A percentile compares a stretch with the other conserved stretches of the same genome.
Conservation (phyloP, 2,797 vertebrate genomes). For the Halcyon leucocephala region DNA sequence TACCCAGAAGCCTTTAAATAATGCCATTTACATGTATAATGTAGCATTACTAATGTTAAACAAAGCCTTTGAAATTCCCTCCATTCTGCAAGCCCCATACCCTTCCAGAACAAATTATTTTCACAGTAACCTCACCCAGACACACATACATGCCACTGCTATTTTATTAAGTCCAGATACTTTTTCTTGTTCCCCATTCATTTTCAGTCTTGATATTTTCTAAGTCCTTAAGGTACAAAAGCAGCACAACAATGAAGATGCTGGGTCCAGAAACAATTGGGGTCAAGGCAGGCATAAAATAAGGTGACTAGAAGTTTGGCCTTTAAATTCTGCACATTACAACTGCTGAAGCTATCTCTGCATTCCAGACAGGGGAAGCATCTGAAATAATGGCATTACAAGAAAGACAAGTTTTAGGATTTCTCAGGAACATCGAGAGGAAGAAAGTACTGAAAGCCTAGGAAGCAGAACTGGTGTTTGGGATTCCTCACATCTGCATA, state of each 20-base stretch:
- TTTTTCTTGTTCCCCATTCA: not conserved
- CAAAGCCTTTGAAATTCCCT: slow-evolving; percentile 24
- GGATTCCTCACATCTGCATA: not conserved
- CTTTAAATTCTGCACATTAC: not conserved
- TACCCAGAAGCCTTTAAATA: slow-evolving; percentile 44
- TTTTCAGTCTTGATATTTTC: not conserved
- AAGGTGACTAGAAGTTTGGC: not conserved
- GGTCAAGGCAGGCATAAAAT: not conserved
- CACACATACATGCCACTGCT: not conserved
- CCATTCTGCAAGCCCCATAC: not conserved
- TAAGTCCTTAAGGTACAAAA: not conserved
- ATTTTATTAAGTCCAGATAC: not conserved
- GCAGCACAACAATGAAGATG: not conserved
- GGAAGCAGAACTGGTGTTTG: not conserved
- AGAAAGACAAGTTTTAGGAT: not conserved
- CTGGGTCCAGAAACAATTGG: not conserved
- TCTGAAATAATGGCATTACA: not conserved
- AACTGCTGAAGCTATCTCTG: not conserved
- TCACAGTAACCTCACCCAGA: slow-evolving; percentile 56
- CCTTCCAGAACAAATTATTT: slow-evolving; percentile 18
- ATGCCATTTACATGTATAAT: slow-evolving; percentile 49
- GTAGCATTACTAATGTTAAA: slow-evolving; percentile 39
- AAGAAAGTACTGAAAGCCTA: not conserved
- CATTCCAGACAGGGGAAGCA: not conserved
- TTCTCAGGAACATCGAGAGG: not conserved